These are phyloP conservation scores for Dermochelys coriacea DNA, from an alignment of 2,797 vertebrate genomes.

Conservation along the genomic window DNA sequence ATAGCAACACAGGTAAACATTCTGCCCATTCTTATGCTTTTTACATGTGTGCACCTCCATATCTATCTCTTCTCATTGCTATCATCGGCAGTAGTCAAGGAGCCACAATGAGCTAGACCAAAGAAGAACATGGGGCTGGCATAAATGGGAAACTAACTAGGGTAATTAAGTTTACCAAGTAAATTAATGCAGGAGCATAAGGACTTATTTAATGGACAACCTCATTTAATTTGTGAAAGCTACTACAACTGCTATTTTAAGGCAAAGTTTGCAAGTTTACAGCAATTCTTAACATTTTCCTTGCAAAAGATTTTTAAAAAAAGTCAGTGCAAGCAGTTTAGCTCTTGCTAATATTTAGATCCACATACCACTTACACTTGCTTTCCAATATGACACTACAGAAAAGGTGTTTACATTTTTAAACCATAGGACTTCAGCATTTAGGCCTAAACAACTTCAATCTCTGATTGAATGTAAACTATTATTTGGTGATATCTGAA, in stretches of 20 bases:
- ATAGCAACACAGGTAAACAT: neutral
- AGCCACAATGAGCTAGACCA: neutral
- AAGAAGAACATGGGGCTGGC: neutral
- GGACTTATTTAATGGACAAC: neutral
- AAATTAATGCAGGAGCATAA: neutral
- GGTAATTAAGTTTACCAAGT: neutral
- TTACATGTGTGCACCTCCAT: neutral
- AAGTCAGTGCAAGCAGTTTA: neutral
- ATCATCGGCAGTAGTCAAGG: neutral
- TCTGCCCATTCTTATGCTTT: neutral
- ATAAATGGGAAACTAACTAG: rapidly evolving
- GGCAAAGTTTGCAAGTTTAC: neutral
- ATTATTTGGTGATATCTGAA: neutral
- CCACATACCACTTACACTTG: neutral
- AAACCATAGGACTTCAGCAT: neutral
- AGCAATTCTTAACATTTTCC: neutral
- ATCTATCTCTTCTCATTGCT: neutral
- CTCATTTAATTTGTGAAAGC: neutral
- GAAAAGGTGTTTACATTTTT: neutral
- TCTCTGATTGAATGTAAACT: neutral
- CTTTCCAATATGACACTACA: neutral
- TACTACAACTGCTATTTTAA: neutral
- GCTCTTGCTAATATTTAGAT: neutral
- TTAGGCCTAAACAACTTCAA: neutral
- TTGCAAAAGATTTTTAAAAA: neutral